These are phyloP conservation scores for Asarcornis scutulata DNA, from an alignment of 2,113 vertebrate species.

Conservation along the genomic window DNA sequence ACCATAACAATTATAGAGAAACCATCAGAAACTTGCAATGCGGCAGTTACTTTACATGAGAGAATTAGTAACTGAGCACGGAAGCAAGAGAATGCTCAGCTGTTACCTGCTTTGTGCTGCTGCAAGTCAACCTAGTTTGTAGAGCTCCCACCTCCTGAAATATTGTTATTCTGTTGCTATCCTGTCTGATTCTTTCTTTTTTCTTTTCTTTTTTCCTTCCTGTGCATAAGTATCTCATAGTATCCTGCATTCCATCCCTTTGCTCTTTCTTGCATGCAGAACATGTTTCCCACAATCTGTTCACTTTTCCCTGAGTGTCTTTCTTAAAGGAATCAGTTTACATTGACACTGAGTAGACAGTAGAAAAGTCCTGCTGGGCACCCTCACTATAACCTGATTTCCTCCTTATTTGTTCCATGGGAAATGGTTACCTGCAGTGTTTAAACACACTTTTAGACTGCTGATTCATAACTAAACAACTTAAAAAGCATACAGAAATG, in stretches of 20 bases:
- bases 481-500: slow-evolving; percentile 74
- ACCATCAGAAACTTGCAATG: slow-evolving; percentile 40
- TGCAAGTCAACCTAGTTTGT: slow-evolving; percentile 30
- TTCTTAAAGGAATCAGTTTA: slow-evolving; percentile 83
- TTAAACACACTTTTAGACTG: slow-evolving; percentile 80
- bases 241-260: slow-evolving; percentile 76
- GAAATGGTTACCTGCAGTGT: slow-evolving; percentile 78
- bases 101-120: slow-evolving; percentile 50
- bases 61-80: slow-evolving; percentile 39
- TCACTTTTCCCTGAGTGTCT: slow-evolving; percentile 82
- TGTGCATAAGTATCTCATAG: slow-evolving; percentile 80
- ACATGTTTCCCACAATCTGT: slow-evolving; percentile 85
- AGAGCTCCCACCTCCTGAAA: slow-evolving; percentile 44
- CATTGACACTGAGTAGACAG: slow-evolving; percentile 82
- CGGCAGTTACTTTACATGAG: slow-evolving; percentile 64
- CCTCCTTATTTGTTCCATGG: slow-evolving; percentile 81
- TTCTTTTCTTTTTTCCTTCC: neutral
- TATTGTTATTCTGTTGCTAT: slow-evolving; percentile 56
- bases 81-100: slow-evolving; percentile 12
- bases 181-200: slow-evolving; percentile 21
- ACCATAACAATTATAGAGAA: slow-evolving; percentile 54
- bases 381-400: slow-evolving; percentile 84
- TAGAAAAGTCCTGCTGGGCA: slow-evolving; percentile 81
- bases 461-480: slow-evolving; percentile 81
- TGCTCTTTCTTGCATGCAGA: slow-evolving; percentile 81